Base-by-base conservation (phyloP, 2,797 vertebrate genomes). In the Serranus cabrilla region DNA sequence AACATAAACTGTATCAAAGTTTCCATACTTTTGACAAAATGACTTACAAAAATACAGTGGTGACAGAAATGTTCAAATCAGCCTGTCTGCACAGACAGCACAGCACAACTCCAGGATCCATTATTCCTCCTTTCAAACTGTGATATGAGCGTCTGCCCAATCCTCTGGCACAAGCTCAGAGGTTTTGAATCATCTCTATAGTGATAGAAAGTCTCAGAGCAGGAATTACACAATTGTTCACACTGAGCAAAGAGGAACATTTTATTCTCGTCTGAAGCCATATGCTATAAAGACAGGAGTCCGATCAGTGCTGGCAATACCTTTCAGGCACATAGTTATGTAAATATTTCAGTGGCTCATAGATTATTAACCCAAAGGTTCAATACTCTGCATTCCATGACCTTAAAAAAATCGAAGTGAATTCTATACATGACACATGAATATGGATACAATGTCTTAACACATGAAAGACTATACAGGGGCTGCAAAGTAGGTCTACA, bases 221-320 rank as follows among this genome's bases (percentile, higher is more conserved):
- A 71, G 47, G 68, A 73, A 81, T 93, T 93, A 93, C 73, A 82
- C 91, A 93, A 93, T 74, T 61, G 88, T 87, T 80, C 80, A 78
- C 50, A 65, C 47, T 1, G 59, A 71, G 51, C 45, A 73, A 80
- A 71, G 27, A 69, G 54, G 87, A 88, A 89, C 83, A 86, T 83
- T 81, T 81, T 42, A 87, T 80, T 57, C 74, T 50, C 2, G 50
- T 60, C 64, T 58, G 69, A 66, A 72, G 6, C 66, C 79, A 75
- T 45, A 77, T 74, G 72, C 63, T 76, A 73, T 66, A 42, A 70
- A 46, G 12, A 50, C 20, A 54, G 45, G 18, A 69, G 75, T 71
- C 52, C 55, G 42, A 10, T 58, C 40, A 23, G 39, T 7, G 13
- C 50, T 4, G 31, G 57, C 2, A 50, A 56, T 34, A 70, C 10